phyloP scores from a whole-genome alignment of 2,888 invertebrate genomes.

The Macroteleia sp. region DNA sequence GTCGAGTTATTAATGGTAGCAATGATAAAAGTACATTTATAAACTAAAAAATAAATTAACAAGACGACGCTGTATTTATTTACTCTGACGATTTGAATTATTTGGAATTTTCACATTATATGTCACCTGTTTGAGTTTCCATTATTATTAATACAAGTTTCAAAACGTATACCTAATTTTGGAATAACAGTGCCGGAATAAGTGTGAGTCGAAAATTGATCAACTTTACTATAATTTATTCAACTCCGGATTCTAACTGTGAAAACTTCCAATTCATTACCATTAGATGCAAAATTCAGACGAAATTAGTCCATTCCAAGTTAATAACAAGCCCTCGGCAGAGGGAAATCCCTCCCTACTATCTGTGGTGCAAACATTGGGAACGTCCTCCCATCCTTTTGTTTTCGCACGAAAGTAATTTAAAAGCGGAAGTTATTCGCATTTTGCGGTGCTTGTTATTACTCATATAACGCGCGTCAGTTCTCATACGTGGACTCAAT shows the following conservation, averaged over 20 bases:
- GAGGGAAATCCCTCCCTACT: constrained; percentile 32
- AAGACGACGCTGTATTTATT: no score
- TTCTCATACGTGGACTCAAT: constrained; percentile 65
- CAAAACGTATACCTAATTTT: no score
- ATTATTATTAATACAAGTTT: constrained; percentile 1
- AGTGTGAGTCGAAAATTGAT: background rate
- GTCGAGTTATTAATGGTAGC: constrained; percentile 40
- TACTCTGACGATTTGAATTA: no score
- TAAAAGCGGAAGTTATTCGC: constrained; percentile 59
- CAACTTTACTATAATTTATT: constrained; percentile 11
- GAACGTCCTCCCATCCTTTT: constrained; percentile 30
- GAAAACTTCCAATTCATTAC: constrained; percentile 35
- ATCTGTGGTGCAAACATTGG: constrained; percentile 46
- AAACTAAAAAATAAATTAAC: no score
- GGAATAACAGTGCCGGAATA: background rate
- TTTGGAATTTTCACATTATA: no score
- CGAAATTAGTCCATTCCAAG: constrained; percentile 34
- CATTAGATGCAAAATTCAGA: constrained; percentile 27
- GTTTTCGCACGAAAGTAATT: constrained; percentile 55
- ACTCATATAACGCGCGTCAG: constrained; percentile 61
- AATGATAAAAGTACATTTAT: constrained; percentile 38
- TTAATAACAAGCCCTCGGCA: constrained; percentile 41
- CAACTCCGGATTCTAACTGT: background rate
- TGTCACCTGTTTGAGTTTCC: no score
- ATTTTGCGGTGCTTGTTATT: constrained; percentile 51